Conservation (phyloP, 2,113 vertebrate species). For the Anser brachyrhynchus region DNA sequence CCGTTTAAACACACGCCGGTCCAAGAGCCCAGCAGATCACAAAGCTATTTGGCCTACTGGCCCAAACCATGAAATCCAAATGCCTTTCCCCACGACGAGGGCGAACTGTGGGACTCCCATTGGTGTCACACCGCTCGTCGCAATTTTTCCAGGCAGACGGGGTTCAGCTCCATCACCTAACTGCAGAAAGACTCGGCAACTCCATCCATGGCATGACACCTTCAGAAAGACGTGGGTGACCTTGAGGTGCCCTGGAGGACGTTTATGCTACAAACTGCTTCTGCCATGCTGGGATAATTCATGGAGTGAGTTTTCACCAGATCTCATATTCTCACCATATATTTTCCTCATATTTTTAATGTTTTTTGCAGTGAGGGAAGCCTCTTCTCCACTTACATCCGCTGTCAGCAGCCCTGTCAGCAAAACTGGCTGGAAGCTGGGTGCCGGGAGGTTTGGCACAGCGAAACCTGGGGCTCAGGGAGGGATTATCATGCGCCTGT, state of each 20-base stretch:
- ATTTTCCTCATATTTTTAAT: accelerated
- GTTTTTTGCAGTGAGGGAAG: accelerated
- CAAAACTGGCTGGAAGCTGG: neutral
- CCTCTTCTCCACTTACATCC: neutral
- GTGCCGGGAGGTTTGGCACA: neutral
- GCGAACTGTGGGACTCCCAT: neutral
- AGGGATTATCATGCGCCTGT: neutral
- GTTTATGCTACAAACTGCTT: neutral
- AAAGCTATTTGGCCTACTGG: neutral
- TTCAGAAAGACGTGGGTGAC: neutral
- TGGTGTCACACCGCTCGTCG: neutral
- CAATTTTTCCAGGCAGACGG: neutral
- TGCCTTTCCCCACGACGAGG: neutral
- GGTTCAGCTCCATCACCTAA: neutral
- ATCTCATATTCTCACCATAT: too few species aligned
- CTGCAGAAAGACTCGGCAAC: neutral
- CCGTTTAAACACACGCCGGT: neutral
- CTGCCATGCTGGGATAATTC: accelerated
- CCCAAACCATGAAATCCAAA: neutral
- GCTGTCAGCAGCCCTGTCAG: neutral
- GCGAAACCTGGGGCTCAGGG: neutral
- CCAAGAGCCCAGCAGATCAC: neutral
- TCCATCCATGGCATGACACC: neutral
- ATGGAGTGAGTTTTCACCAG: too few species aligned
- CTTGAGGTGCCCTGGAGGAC: neutral